Base-by-base conservation (phyloP, 2,888 invertebrate genomes). In the Chironomus tentans region DNA sequence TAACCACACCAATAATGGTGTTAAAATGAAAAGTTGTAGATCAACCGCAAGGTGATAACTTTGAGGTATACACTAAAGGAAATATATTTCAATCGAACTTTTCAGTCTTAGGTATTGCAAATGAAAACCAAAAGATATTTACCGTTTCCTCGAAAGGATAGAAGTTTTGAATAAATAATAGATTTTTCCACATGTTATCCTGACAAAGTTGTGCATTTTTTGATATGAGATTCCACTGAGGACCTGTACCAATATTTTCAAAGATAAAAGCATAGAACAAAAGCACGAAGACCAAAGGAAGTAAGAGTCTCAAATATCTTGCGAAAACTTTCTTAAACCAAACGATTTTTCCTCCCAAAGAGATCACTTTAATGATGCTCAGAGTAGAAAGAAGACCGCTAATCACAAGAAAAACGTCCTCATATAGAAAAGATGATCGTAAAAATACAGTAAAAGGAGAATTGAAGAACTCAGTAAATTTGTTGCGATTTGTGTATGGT, bases 41-140 rank as follows among this genome's bases (percentile, higher is more conserved):
- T 92, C 92, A 79, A 92, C 80, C 0, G 92, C 91, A 78, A 92
- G 81, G 79, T 91, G 91, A 80, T 92, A 90, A 0, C 91, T 91
- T 82, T 91, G 91, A 0, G 91, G 89, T 22, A 91, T 91, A 80
- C 92, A 92, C 92, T 92, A 82, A 12, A 83, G 83, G 46, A 77
- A 77, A 47, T 22, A 48, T 46, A n/a, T n/a, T n/a, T n/a, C n/a
- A n/a, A n/a, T n/a, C n/a, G n/a, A n/a, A n/a, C n/a, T 6, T 28
- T 38, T 46, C 7, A 38, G 7, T 7, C 2, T 18, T 21, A 62
- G 6, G 21, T 6, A 21, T 21, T 21, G 13, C 28, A 4, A 28
- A 28, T 28, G 22, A 18, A 62, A 18, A 5, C 10, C 21, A 21
- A n/a, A 68, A 18, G 7, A 46, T 28, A 15, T 85, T 82, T 81